These are phyloP conservation scores for Steinernema carpocapsae DNA, from an alignment of 2,888 invertebrate species.

Conservation along the genomic window DNA sequence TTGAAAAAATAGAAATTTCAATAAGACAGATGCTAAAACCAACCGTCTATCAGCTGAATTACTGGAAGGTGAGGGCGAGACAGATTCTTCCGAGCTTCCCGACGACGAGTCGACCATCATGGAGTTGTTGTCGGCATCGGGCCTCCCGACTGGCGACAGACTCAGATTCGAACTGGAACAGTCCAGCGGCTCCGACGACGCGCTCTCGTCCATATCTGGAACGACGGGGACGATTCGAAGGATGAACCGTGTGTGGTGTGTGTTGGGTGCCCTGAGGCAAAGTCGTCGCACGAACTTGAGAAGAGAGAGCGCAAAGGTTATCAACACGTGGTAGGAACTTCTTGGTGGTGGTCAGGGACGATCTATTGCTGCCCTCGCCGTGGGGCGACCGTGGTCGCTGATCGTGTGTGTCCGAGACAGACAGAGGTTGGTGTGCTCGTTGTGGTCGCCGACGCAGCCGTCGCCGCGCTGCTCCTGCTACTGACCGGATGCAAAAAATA, in stretches of 20 bases:
- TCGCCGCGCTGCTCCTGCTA: not conserved
- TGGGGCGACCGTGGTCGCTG: not conserved
- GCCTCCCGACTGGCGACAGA: conserved; percentile 21
- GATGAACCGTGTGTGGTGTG: not conserved
- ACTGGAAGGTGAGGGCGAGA: conserved; percentile 34
- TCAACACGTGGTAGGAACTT: not conserved
- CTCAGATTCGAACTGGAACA: conserved; percentile 33
- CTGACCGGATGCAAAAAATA: conserved; percentile 35
- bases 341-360: not conserved
- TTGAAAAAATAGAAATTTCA: too few species aligned
- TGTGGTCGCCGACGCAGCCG: not conserved
- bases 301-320: conserved; percentile 23
- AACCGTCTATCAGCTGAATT: conserved; percentile 30
- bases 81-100: conserved; percentile 27
- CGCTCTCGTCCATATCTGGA: conserved; percentile 35
- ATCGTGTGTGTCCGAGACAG: not conserved
- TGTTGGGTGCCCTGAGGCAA: conserved; percentile 23
- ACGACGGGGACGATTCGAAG: conserved; percentile 33
- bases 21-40: conserved; percentile 9
- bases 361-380: not conserved
- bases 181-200: conserved; percentile 33
- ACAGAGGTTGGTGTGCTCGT: not conserved
- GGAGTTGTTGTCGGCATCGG: conserved; percentile 28
- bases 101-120: conserved; percentile 34
- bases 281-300: conserved; percentile 32